Evolutionary conservation across 1,140 invertebrate species (phyloP).

Genomic region (Agrilus planipennis): DNA sequence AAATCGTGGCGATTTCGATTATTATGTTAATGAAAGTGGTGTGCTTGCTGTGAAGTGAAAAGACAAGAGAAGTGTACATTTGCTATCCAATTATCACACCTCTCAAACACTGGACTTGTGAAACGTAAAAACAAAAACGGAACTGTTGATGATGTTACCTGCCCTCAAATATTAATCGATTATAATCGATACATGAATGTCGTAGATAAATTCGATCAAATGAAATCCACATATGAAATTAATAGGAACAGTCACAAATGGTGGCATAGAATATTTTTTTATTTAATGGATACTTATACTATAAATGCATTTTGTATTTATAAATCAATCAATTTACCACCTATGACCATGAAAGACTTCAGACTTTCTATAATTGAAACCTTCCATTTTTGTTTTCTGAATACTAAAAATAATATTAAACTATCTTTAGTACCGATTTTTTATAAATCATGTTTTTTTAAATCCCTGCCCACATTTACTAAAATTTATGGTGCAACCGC

Average conservation of each 20-base stretch:
- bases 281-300: slow-evolving; percentile 22
- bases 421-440: no score
- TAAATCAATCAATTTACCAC: slow-evolving; percentile 7
- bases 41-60: slow-evolving; percentile 20
- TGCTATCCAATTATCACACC: slow-evolving; percentile 25
- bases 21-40: slow-evolving; percentile 11
- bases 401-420: no score
- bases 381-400: no score
- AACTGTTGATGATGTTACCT: slow-evolving; percentile 8
- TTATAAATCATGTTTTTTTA: no score
- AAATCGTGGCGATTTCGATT: slow-evolving; percentile 18
- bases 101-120: slow-evolving; percentile 10
- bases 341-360: slow-evolving; percentile 8
- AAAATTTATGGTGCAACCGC: no score
- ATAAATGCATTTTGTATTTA: slow-evolving; percentile 22
- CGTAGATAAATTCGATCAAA: slow-evolving; percentile 22
- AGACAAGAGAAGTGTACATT: slow-evolving; percentile 20
- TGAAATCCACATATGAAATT: slow-evolving; percentile 16
- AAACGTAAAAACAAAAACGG: slow-evolving; percentile 24
- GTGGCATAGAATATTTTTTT: slow-evolving; percentile 23
- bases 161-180: slow-evolving; percentile 17
- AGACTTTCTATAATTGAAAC: neutral
- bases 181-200: slow-evolving; percentile 24
- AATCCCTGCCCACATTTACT: no score
- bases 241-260: slow-evolving; percentile 20